Evolutionary conservation across 2,113 vertebrate species (phyloP).

Genomic region (Physeter macrocephalus): DNA sequence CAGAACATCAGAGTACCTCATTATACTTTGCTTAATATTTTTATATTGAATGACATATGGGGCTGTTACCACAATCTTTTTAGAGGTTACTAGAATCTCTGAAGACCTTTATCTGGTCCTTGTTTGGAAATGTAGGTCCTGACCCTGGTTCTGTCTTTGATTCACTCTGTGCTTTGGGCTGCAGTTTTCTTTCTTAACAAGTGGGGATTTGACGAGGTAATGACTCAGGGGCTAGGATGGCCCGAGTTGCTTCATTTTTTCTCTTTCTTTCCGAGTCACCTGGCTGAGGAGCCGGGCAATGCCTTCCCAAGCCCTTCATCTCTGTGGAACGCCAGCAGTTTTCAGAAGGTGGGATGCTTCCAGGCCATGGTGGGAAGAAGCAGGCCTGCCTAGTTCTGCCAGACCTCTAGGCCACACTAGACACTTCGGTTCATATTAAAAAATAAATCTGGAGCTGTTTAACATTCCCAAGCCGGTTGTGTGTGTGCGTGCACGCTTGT

Average conservation of each 20-base stretch:
- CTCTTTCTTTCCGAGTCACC: background rate
- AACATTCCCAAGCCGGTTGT: slow-evolving; percentile 39
- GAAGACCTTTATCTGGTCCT: background rate
- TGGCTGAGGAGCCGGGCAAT: background rate
- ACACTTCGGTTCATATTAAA: background rate
- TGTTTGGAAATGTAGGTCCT: background rate
- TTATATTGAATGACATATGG: background rate
- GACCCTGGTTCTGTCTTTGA: background rate
- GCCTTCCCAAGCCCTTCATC: background rate
- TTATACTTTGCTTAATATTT: background rate
- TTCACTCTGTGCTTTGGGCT: background rate
- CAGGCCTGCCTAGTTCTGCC: background rate
- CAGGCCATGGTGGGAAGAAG: background rate
- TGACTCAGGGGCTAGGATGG: background rate
- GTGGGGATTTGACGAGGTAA: background rate
- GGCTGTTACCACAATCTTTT: background rate
- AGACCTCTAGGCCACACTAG: slow-evolving; percentile 32
- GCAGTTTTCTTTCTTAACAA: background rate
- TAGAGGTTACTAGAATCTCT: background rate
- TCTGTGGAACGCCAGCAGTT: background rate
- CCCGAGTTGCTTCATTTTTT: background rate
- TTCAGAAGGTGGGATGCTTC: background rate
- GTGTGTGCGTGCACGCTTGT: too few species aligned
- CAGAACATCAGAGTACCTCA: background rate
- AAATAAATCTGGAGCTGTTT: slow-evolving; percentile 58